These are phyloP conservation scores for Mormyrops attenuatus DNA, from an alignment of 2,797 vertebrate genomes.

Conservation along the genomic window DNA sequence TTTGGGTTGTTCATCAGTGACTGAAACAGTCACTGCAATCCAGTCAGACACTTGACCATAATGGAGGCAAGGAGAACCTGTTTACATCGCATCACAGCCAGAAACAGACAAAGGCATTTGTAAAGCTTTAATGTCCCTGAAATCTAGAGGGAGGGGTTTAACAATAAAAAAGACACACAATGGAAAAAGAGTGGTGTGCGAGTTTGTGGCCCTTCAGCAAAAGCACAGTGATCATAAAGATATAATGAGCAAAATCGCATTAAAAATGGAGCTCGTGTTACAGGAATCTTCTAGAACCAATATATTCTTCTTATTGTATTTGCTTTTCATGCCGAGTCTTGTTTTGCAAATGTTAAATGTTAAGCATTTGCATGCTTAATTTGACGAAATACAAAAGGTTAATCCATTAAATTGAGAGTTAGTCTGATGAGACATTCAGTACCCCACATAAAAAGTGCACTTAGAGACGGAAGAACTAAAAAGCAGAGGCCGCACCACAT, in stretches of 20 bases:
- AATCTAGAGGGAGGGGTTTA: conserved; percentile 57
- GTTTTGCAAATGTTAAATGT: background rate
- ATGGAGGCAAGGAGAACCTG: background rate
- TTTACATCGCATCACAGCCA: background rate
- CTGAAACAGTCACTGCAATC: too few relatives aligned
- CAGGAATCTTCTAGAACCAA: background rate
- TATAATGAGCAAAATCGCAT: background rate
- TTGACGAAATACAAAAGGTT: background rate
- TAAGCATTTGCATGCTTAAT: background rate
- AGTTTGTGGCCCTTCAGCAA: background rate
- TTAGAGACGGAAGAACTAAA: background rate
- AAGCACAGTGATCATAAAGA: conserved; percentile 1
- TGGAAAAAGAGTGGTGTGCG: background rate
- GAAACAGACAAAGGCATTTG: background rate
- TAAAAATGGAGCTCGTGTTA: background rate
- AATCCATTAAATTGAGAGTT: conserved; percentile 8
- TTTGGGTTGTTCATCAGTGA: background rate
- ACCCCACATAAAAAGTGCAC: conserved; percentile 23
- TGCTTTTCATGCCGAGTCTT: background rate
- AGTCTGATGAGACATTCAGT: conserved; percentile 11
- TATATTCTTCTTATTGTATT: background rate
- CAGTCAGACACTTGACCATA: background rate
- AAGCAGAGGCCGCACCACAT: background rate
- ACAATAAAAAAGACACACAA: conserved; percentile 38
- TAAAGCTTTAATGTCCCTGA: conserved; percentile 68